Conservation (phyloP, 2,113 vertebrate genomes). For the Hiodon alosoides region DNA sequence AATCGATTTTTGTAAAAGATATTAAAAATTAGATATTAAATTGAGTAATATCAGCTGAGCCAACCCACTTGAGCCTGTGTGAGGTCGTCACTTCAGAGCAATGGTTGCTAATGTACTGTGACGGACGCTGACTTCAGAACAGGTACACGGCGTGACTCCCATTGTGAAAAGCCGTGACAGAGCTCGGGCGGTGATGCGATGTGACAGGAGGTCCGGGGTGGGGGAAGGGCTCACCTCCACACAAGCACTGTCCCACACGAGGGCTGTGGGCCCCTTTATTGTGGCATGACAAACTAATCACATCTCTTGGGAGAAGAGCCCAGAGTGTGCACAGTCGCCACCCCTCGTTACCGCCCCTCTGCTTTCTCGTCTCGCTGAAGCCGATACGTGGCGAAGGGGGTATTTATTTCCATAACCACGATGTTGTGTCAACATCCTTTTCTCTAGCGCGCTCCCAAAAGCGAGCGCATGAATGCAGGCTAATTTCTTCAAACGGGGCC, state of each 20-base stretch:
- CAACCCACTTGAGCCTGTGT: background rate
- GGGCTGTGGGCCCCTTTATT: too few species aligned
- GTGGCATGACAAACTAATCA: too few species aligned
- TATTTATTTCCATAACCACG: too few species aligned
- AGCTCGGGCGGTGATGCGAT: background rate
- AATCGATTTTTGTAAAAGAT: too few species aligned
- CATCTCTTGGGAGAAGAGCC: too few species aligned
- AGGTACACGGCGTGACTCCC: slow-evolving; percentile 10
- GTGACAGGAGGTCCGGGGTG: background rate
- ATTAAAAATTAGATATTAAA: background rate
- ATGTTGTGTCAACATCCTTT: too few species aligned
- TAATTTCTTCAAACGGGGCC: background rate
- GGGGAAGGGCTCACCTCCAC: background rate
- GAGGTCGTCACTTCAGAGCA: background rate
- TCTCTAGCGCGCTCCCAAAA: background rate
- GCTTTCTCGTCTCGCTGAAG: too few species aligned
- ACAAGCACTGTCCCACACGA: too few species aligned
- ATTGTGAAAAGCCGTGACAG: background rate
- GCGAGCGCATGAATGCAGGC: background rate
- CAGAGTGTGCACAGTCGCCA: too few species aligned
- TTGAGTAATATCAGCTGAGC: background rate
- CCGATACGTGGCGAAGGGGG: too few species aligned
- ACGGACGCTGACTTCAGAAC: background rate
- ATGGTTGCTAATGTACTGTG: slow-evolving; percentile 9
- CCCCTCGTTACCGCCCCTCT: too few species aligned